Evolutionary conservation across 2,113 vertebrate genomes (phyloP).

Genomic region (Trematomus loennbergii): DNA sequence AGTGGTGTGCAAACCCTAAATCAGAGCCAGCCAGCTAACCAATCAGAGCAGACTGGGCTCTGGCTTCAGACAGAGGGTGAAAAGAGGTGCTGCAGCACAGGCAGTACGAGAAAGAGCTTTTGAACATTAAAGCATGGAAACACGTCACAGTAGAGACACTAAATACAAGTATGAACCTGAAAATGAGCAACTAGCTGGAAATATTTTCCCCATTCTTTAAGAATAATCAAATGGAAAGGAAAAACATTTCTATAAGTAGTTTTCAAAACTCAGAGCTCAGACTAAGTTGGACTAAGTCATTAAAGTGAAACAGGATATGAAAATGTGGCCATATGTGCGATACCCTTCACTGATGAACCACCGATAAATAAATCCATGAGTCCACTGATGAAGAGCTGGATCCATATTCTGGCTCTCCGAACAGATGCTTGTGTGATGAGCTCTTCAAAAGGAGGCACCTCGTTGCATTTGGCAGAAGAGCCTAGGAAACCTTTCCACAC

Average conservation of each 20-base stretch:
- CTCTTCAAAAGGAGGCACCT: constrained; percentile 68
- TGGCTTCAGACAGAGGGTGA: too few relatives aligned
- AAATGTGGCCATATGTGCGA: neutral
- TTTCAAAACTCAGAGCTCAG: neutral
- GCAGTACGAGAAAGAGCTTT: too few relatives aligned
- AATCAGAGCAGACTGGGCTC: too few relatives aligned
- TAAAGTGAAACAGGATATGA: neutral
- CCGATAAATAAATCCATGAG: constrained; percentile 16
- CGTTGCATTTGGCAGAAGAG: constrained; percentile 60
- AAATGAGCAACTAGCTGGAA: too few relatives aligned
- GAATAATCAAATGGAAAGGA: neutral
- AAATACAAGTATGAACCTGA: too few relatives aligned
- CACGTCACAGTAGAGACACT: too few relatives aligned
- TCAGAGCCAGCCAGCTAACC: too few relatives aligned
- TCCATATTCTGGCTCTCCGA: constrained; percentile 27
- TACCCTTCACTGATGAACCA: neutral
- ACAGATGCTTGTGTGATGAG: constrained; percentile 60
- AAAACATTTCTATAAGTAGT: neutral
- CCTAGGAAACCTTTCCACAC: constrained; percentile 51
- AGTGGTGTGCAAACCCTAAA: too few relatives aligned
- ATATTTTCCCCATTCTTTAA: neutral
- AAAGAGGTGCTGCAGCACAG: too few relatives aligned
- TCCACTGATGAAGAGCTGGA: constrained; percentile 15
- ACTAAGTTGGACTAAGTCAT: neutral
- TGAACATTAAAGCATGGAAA: too few relatives aligned